A percentile compares a stretch with the other conserved stretches of the same genome.
phyloP scores from a whole-genome alignment of 2,888 invertebrate genomes.

The Lampropteryx suffumata region DNA sequence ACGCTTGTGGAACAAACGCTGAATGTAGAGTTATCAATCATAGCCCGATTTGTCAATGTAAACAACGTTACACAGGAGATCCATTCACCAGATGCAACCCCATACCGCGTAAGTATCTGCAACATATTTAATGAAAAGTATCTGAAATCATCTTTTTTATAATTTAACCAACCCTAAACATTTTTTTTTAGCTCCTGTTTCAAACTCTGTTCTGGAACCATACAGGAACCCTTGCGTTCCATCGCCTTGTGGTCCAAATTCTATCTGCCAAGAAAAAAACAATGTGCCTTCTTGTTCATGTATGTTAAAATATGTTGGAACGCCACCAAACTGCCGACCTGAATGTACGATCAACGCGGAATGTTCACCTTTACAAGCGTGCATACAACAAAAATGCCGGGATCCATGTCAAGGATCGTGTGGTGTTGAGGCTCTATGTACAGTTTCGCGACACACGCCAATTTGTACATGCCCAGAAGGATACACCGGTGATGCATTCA shows the following conservation, averaged over 20 bases:
- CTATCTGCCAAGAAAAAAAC: conserved; percentile 83
- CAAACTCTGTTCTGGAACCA: conserved; percentile 73
- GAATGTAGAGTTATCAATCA: conserved; percentile 90
- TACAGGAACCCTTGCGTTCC: conserved; percentile 82
- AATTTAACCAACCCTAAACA: not conserved
- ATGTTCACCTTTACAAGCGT: conserved; percentile 86
- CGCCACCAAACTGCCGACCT: conserved; percentile 86
- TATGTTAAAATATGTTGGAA: conserved; percentile 83
- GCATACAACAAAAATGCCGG: conserved; percentile 87
- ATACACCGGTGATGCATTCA: conserved; percentile 86
- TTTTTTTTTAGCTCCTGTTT: conserved; percentile 64
- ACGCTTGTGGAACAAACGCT: conserved; percentile 86
- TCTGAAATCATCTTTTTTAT: too few species aligned
- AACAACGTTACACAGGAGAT: conserved; percentile 85
- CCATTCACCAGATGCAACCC: conserved; percentile 84
- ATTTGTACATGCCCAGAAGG: conserved; percentile 88
- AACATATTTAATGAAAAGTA: too few species aligned
- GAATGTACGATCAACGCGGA: conserved; percentile 88
- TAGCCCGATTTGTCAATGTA: conserved; percentile 90
- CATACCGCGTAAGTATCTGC: conserved; percentile 70
- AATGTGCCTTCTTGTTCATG: conserved; percentile 85
- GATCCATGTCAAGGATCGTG: conserved; percentile 89
- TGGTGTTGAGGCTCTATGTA: conserved; percentile 83
- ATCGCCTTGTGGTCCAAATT: conserved; percentile 88
- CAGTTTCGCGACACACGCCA: conserved; percentile 88